Evolutionary conservation across 2,797 vertebrate genomes (phyloP).

Genomic region (Sardinella longiceps): DNA sequence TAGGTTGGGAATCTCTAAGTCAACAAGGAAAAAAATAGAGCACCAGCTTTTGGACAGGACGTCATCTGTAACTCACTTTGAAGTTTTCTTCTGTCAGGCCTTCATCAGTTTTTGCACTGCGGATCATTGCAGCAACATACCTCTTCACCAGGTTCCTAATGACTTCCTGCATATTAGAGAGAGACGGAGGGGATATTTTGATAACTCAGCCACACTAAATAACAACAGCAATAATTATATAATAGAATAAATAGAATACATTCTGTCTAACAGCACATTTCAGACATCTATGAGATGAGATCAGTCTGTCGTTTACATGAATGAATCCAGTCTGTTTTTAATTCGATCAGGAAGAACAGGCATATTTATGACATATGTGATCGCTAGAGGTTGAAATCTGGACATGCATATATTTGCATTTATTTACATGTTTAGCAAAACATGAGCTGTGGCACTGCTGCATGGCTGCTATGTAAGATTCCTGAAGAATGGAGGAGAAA

Average conservation of each 20-base stretch:
- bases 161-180: constrained; percentile 76
- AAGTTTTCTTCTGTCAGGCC: constrained; percentile 89
- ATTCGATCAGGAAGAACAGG: constrained; percentile 41
- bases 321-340: constrained; percentile 31
- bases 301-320: constrained; percentile 6
- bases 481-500: background rate
- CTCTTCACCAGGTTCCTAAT: constrained; percentile 88
- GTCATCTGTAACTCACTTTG: constrained; percentile 72
- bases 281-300: background rate
- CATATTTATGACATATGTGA: constrained; percentile 48
- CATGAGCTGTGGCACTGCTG: background rate
- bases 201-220: background rate
- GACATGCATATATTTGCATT: constrained; percentile 50
- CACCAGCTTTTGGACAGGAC: background rate
- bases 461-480: background rate
- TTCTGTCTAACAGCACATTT: too few relatives aligned
- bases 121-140: constrained; percentile 87
- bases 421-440: constrained; percentile 46
- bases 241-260: too few relatives aligned
- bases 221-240: too few relatives aligned
- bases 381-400: constrained; percentile 49
- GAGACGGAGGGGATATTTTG: background rate
- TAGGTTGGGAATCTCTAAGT: background rate
- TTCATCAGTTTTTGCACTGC: constrained; percentile 86
- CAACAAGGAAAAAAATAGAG: background rate